phyloP scores from a whole-genome alignment of 2,888 invertebrate genomes.

The Cephus nigrinus region DNA sequence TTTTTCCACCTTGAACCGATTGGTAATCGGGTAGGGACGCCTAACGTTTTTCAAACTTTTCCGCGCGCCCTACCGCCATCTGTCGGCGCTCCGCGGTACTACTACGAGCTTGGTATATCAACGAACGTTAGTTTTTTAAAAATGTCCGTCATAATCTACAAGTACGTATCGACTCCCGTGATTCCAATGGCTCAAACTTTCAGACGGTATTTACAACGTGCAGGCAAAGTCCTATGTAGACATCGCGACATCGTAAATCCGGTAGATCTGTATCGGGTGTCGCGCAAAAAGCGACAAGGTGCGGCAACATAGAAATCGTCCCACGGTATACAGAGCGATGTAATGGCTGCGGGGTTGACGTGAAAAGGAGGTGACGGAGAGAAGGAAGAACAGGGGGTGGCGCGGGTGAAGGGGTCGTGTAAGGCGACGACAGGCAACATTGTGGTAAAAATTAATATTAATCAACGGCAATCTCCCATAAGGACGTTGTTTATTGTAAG shows the following conservation, averaged over 20 bases:
- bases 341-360: neutral
- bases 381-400: too few species aligned
- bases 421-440: neutral
- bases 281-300: slow-evolving; percentile 28
- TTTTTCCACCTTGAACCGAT: neutral
- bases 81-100: neutral
- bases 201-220: neutral
- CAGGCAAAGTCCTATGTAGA: neutral
- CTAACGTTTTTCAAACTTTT: neutral
- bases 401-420: too few species aligned
- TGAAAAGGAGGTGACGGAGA: too few species aligned
- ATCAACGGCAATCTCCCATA: slow-evolving; percentile 19
- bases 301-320: slow-evolving; percentile 16
- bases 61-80: too few species aligned
- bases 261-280: slow-evolving; percentile 20
- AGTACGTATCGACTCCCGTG: neutral
- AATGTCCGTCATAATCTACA: neutral
- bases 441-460: slow-evolving; percentile 37
- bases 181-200: neutral
- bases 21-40: neutral
- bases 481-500: neutral
- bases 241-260: slow-evolving; percentile 21
- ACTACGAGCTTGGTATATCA: neutral
- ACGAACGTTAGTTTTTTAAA: neutral
- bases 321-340: neutral